Base-by-base conservation (phyloP, 2,888 invertebrate species). In the Tipula helvola region DNA sequence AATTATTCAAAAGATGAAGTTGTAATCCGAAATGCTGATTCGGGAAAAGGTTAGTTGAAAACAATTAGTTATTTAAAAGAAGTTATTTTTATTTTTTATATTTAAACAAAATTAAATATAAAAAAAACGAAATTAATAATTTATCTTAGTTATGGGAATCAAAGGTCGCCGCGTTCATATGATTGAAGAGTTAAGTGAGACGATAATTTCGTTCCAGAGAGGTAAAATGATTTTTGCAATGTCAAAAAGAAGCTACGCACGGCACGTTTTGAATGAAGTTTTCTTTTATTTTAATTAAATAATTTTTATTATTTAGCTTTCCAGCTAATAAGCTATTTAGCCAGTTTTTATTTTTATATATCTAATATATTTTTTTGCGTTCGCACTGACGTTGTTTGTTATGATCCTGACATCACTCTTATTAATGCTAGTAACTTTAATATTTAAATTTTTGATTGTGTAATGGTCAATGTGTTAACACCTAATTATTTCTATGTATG, bases 161-260 rank as follows among this genome's bases (percentile, higher is more conserved):
- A 98, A 98, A 94, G 98, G 98, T 92, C 95, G 98, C 91, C 95
- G 98, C 92, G 98, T 98, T 93, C 98, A 98, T 94, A 97, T 98
- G 96, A 98, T 98, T 93, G 98, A 98, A 94, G 98, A 98, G 93
- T 95, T 98, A 93, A 98, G 97, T 93, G 97, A 98, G 93, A 98
- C 98, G 92, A 97, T 98, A 92, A 98, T 98, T 94, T 98, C 98
- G 92, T 98, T 98, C 95, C 98, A 98, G 95, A 95, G 98, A 97
- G 98, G 98, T 98, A 97, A 95, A 94, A 92, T 57, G 44, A 87
- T 28, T 18, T 71, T 71, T 71, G 41, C 13, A 83, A 47, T 41
- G 83, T 71, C 16, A 47, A 86, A 86, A 42, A 86, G 3, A 86
- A 86, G 12, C 42, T 44, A 28, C 44, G 86, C 86, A 86, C 44